Evolutionary conservation across 2,113 vertebrate species (phyloP), one percentile per base, ranked within the genome.

Genomic region (Pituophis catenifer): DNA sequence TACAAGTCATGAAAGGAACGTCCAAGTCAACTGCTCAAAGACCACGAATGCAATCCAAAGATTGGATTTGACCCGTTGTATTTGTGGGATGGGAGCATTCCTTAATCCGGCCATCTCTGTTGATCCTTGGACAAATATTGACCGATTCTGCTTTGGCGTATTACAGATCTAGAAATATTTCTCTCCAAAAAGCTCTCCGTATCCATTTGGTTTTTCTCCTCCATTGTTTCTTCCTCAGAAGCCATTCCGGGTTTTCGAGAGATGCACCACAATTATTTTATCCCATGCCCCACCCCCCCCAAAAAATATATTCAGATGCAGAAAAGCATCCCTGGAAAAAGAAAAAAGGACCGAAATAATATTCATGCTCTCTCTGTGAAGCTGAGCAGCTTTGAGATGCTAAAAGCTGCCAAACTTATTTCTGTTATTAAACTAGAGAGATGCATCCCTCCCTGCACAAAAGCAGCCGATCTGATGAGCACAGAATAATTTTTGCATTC

Each of bases 291-390:
- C 48, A 48, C 48, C 7, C 91, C 7, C 91, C 93, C 26, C 93
- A 93, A 95, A 96, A 93, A 95, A 96, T 89, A 92, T 91, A 92
- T 95, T 94, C 94, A 26, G 4, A 15, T 53, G 90, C 88, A 88
- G 96, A 95, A 94, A 93, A 38, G 75, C 87, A 92, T 94, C 91
- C 70, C 15, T 10, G 59, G 5, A 87, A 91, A 90, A 52, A 48
- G 44, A 48, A 29, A 90, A 81, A 90, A 70, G 93, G 94, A 93
- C 85, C 91, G 92, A 62, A 93, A 59, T 88, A 95, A 62, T 92
- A 52, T 81, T 54, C 93, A 90, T 91, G 85, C 91, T 91, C 95
- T 58, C 87, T 89, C 55, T 29, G 86, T 59, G 57, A 89, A 85
- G 44, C 91, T 92, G 88, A 8, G 23, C 15, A 33, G 92, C 24